A percentile compares a stretch with the other conserved stretches of the same genome.
phyloP scores from a whole-genome alignment of 2,888 invertebrate genomes.

The Platycnemis pennipes region DNA sequence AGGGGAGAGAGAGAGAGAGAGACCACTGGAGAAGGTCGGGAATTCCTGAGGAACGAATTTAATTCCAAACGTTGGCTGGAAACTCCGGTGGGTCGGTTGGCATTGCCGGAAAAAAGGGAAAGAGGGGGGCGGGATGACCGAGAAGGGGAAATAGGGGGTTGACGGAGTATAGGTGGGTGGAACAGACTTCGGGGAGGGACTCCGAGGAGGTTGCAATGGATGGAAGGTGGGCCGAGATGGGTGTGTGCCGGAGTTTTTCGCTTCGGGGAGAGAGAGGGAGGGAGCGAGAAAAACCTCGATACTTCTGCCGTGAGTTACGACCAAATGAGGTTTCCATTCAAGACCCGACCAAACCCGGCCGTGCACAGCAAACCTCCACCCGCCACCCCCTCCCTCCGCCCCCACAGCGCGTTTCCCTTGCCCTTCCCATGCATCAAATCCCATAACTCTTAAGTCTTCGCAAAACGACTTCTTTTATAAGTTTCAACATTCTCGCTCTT shows the following conservation, averaged over 20 bases:
- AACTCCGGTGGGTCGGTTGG: conserved; percentile 41
- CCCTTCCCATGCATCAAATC: conserved; percentile 47
- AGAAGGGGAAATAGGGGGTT: neutral
- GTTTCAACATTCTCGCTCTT: conserved; percentile 27
- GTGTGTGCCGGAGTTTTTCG: conserved; percentile 36
- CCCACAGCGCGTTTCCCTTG: neutral
- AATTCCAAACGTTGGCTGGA: conserved; percentile 62
- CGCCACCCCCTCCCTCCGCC: neutral
- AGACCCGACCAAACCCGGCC: neutral
- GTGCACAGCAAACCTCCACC: neutral
- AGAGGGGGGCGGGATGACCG: neutral
- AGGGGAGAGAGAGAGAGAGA: neutral
- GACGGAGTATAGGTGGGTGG: neutral
- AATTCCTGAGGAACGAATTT: conserved; percentile 61
- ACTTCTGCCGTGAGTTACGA: conserved; percentile 58
- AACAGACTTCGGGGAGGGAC: neutral
- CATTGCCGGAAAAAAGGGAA: neutral
- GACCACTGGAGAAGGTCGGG: neutral
- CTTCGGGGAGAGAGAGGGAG: neutral
- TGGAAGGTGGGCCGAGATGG: neutral
- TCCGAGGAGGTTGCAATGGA: neutral
- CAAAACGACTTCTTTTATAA: conserved; percentile 54
- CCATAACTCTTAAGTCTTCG: conserved; percentile 43
- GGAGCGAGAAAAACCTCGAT: conserved; percentile 56
- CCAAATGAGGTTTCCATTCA: conserved; percentile 60